phyloP scores from a whole-genome alignment of 2,797 vertebrate genomes.

The Podarcis siculus region DNA sequence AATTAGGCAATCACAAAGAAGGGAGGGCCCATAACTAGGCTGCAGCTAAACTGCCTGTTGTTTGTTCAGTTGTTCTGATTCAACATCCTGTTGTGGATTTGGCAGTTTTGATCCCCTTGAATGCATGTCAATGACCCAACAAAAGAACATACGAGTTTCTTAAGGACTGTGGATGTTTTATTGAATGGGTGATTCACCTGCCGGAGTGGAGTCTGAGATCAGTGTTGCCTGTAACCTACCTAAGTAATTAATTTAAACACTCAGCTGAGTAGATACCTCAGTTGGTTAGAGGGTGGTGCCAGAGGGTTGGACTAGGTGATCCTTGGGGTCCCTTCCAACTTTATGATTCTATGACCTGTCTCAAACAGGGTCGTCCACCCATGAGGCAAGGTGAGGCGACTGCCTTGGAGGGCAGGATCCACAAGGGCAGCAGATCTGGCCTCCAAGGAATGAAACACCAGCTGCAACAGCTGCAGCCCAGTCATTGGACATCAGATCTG shows the following conservation, averaged over 20 bases:
- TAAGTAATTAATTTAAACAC: background rate
- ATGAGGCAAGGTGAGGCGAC: too few species aligned
- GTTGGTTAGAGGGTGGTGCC: too few species aligned
- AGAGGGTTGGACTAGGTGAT: too few species aligned
- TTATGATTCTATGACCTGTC: too few species aligned
- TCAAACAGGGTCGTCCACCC: too few species aligned
- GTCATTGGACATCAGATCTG: too few species aligned
- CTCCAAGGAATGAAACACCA: too few species aligned
- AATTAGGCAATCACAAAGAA: conserved; percentile 4
- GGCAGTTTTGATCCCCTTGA: background rate
- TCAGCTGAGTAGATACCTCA: too few species aligned
- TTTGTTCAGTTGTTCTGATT: background rate
- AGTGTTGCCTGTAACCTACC: background rate
- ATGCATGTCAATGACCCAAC: background rate
- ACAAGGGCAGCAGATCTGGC: background rate
- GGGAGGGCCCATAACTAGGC: background rate
- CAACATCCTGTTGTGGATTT: conserved; percentile 19
- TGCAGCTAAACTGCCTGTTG: background rate
- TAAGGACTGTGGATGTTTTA: too few species aligned
- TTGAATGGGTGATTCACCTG: background rate
- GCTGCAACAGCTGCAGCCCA: too few species aligned
- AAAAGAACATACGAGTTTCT: background rate
- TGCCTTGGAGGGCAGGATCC: too few species aligned
- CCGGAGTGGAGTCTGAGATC: background rate
- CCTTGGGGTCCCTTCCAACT: too few species aligned